Conservation (phyloP, 2,113 vertebrate genomes). For the Elaphurus davidianus region DNA sequence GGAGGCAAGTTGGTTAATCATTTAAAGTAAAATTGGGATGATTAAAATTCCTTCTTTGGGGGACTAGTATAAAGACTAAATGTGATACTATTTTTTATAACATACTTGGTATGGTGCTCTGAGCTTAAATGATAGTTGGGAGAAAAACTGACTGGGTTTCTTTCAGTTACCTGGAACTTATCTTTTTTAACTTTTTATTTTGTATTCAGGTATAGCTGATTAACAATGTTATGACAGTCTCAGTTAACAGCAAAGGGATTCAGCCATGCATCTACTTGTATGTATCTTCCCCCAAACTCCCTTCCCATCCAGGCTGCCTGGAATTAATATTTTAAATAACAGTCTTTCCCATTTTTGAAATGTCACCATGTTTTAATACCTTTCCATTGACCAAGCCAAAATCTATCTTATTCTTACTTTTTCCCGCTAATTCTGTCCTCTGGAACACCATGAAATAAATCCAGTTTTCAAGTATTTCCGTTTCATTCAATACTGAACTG, state of each 20-base stretch:
- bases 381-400: background rate
- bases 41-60: background rate
- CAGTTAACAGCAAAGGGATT: background rate
- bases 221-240: background rate
- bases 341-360: background rate
- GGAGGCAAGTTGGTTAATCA: background rate
- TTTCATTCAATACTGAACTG: background rate
- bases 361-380: background rate
- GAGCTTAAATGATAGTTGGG: background rate
- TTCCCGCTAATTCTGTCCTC: background rate
- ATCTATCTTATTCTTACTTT: background rate
- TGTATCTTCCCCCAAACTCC: background rate
- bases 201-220: background rate
- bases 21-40: background rate
- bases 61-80: background rate
- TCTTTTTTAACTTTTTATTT: background rate
- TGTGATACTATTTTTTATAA: background rate
- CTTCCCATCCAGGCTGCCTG: background rate
- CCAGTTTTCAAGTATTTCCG: background rate
- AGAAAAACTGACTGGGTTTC: background rate
- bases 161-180: background rate
- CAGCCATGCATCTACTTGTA: background rate
- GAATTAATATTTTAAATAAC: background rate
- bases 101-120: background rate
- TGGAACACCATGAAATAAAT: background rate